These are phyloP conservation scores for Cygnus olor DNA, from an alignment of 2,797 vertebrate genomes.

Conservation along the genomic window DNA sequence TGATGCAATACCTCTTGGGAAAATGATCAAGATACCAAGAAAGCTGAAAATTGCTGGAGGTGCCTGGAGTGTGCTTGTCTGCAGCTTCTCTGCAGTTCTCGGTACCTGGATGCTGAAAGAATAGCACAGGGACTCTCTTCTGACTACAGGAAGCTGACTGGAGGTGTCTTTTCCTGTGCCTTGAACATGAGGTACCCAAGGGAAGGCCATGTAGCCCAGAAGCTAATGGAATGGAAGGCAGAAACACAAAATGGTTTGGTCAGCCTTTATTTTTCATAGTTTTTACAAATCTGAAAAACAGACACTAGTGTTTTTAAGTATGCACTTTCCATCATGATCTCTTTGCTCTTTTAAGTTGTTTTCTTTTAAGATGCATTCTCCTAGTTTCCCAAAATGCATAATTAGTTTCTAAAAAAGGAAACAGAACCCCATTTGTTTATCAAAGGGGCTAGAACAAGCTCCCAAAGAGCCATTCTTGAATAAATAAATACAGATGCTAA, in stretches of 20 bases:
- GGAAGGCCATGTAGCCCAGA: neutral
- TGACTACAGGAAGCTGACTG: neutral
- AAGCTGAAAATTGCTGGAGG: neutral
- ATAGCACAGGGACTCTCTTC: neutral
- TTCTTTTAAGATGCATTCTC: neutral
- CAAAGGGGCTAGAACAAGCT: neutral
- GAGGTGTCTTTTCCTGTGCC: neutral
- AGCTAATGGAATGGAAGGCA: neutral
- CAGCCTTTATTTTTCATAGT: neutral
- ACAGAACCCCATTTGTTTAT: neutral
- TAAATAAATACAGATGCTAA: neutral
- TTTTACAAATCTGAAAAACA: neutral
- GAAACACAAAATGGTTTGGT: neutral
- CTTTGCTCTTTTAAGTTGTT: neutral
- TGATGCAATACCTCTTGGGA: neutral
- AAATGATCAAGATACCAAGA: neutral
- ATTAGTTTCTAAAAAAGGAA: neutral
- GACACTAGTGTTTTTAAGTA: neutral
- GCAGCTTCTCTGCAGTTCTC: neutral
- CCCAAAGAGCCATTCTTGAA: neutral
- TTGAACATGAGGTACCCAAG: neutral
- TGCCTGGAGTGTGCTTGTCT: neutral
- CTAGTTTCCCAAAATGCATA: neutral
- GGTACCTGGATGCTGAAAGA: neutral
- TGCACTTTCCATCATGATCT: fast-evolving